Conservation (phyloP, 2,888 invertebrate genomes). For the Conops quadrifasciatus region DNA sequence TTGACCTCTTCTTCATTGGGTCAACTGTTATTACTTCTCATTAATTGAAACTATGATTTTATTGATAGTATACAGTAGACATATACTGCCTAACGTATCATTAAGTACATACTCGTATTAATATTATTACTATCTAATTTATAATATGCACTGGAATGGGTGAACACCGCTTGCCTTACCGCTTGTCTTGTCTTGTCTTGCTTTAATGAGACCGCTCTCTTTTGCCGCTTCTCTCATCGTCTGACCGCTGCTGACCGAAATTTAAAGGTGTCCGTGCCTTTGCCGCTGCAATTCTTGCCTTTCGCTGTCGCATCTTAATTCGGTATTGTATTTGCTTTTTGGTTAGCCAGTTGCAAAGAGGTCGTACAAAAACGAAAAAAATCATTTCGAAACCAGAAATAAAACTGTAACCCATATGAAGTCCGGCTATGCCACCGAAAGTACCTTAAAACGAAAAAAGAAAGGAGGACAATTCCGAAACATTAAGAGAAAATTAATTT, state of each 20-base stretch:
- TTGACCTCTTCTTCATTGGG: too few relatives aligned
- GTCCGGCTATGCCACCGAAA: constrained; percentile 74
- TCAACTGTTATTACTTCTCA: too few relatives aligned
- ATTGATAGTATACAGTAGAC: too few relatives aligned
- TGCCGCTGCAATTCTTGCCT: constrained; percentile 36
- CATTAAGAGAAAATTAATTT: too few relatives aligned
- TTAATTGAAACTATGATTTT: too few relatives aligned
- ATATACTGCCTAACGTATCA: too few relatives aligned
- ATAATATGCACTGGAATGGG: too few relatives aligned
- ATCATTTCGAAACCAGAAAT: constrained; percentile 73
- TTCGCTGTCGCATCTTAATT: constrained; percentile 42
- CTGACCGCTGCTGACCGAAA: constrained; percentile 1
- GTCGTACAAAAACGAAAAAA: constrained; percentile 59
- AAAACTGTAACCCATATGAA: constrained; percentile 76
- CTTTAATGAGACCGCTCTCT: background rate
- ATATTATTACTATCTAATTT: constrained; percentile 6
- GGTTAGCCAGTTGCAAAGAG: constrained; percentile 56
- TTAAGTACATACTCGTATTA: background rate
- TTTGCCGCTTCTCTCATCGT: background rate
- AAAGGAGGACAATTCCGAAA: background rate
- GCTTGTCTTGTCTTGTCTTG: background rate
- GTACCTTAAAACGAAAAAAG: constrained; percentile 68
- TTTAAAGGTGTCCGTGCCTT: background rate
- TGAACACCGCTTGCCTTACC: too few relatives aligned
- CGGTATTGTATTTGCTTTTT: constrained; percentile 52